These are phyloP conservation scores for Cottus gobio DNA, from an alignment of 2,113 vertebrate species.

Conservation along the genomic window DNA sequence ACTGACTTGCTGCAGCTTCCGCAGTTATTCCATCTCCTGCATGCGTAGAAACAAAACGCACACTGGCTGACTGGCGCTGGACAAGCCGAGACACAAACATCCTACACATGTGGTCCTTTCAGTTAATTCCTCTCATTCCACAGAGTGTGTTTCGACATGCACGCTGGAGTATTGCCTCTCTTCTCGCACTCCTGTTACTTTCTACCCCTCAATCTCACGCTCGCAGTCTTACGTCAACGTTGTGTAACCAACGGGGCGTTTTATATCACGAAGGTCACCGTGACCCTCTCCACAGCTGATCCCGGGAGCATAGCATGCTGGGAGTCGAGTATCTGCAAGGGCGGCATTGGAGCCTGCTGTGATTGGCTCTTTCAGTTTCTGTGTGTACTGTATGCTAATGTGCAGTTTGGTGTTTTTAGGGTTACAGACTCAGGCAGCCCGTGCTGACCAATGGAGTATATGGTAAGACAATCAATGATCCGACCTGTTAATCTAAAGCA, in stretches of 20 bases:
- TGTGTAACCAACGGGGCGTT: constrained; percentile 38
- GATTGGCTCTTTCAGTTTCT: constrained; percentile 56
- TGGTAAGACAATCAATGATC: constrained; percentile 78
- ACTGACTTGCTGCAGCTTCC: constrained; percentile 34
- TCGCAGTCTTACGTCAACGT: constrained; percentile 16
- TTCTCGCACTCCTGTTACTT: constrained; percentile 18
- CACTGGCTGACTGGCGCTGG: not conserved
- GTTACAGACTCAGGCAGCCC: constrained; percentile 74
- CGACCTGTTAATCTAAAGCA: constrained; percentile 38
- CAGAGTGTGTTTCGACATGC: constrained; percentile 76
- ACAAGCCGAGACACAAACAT: constrained; percentile 72
- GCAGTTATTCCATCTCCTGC: constrained; percentile 8
- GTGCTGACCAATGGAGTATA: constrained; percentile 82
- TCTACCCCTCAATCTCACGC: not conserved
- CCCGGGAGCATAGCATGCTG: constrained; percentile 72
- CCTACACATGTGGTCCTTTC: constrained; percentile 54
- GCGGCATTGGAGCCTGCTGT: constrained; percentile 23
- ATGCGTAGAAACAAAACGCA: constrained; percentile 15
- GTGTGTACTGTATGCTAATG: constrained; percentile 70
- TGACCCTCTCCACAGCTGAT: constrained; percentile 69
- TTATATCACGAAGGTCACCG: constrained; percentile 51
- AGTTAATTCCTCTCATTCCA: constrained; percentile 83
- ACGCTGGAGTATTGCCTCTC: constrained; percentile 27
- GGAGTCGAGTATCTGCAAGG: constrained; percentile 56
- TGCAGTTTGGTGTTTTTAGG: constrained; percentile 83